Base-by-base conservation (phyloP, 2,888 invertebrate species). In the Stenodema calcarata region DNA sequence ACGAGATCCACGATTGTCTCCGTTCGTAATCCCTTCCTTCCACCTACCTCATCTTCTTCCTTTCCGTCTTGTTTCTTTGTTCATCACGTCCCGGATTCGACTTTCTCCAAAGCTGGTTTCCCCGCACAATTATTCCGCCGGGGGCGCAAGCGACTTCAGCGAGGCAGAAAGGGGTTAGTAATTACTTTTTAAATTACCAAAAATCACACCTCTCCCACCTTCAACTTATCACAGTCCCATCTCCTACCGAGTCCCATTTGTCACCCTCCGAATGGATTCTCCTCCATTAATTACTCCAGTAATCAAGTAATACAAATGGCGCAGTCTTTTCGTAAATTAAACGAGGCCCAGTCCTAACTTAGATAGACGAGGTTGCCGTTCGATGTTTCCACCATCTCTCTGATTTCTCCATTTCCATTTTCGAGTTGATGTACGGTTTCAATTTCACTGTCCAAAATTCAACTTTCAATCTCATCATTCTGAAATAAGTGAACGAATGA, bases 231-330 rank as follows among this genome's bases (percentile, higher is more conserved):
- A 70, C 70, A 84, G 83, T 73, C 83, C 54, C 80, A 30, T 80
- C 80, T 54, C 80, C 54, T 54, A 50, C 28, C 54, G 4, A 11
- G 50, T 80, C 50, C 54, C 80, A 80, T 80, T 80, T 80, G 80
- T 80, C 54, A 80, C 80, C 30, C 27, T 28, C 30, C 80, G 54
- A 30, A 54, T 54, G 80, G 35, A 80, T 80, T 50, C 80, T 27
- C 54, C 9, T 18, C 54, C 80, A 80, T 80, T 54, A 80, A 80
- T 80, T 80, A 54, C 80, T 54, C 28, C 54, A 28, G 80, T 80
- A 80, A 80, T 80, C 80, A 54, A 80, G 80, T 80, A 80, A 80
- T 80, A 80, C 80, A 80, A 80, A 80, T 80, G 80, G 50, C 80
- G 30, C n/a, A 30, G 80, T 28, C 78, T 78, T 75, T 23, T 28